A percentile compares a stretch with the other conserved stretches of the same genome.
Conservation (phyloP, 2,113 vertebrate genomes). For the Bos javanicus region DNA sequence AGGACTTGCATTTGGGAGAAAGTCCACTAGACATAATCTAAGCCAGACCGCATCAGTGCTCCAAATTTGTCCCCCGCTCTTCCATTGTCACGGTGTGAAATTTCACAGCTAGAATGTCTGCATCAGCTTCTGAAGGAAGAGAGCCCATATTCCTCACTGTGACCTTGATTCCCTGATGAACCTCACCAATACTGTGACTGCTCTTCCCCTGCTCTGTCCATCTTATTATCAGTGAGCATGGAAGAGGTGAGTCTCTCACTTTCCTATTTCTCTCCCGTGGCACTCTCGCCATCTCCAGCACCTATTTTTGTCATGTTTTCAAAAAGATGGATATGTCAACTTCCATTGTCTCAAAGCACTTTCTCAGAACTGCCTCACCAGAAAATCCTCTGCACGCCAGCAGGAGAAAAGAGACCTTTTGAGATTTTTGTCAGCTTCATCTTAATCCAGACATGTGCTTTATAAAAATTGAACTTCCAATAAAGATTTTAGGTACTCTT, state of each 20-base stretch:
- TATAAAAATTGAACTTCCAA: slow-evolving; percentile 87
- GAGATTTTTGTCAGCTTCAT: slow-evolving; percentile 70
- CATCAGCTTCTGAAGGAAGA: slow-evolving; percentile 82
- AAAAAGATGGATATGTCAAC: slow-evolving; percentile 82
- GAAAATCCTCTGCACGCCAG: slow-evolving; percentile 85
- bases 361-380: slow-evolving; percentile 85
- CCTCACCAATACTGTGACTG: slow-evolving; percentile 81
- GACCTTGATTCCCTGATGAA: slow-evolving; percentile 85
- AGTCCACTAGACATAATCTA: slow-evolving; percentile 83
- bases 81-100: slow-evolving; percentile 81
- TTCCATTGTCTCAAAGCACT: slow-evolving; percentile 81
- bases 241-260: slow-evolving; percentile 85
- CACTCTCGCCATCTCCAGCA: slow-evolving; percentile 86
- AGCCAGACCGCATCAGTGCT: slow-evolving; percentile 85
- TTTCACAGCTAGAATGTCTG: slow-evolving; percentile 79
- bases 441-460: slow-evolving; percentile 84
- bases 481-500: slow-evolving; percentile 86
- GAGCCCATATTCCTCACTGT: slow-evolving; percentile 86
- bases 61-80: slow-evolving; percentile 85
- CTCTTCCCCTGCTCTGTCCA: slow-evolving; percentile 82
- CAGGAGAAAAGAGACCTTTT: slow-evolving; percentile 77
- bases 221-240: slow-evolving; percentile 82
- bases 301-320: slow-evolving; percentile 79
- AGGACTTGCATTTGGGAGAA: slow-evolving; percentile 84
- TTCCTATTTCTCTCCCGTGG: slow-evolving; percentile 83